phyloP scores from a whole-genome alignment of 2,888 invertebrate genomes.

The Euphydryas editha region DNA sequence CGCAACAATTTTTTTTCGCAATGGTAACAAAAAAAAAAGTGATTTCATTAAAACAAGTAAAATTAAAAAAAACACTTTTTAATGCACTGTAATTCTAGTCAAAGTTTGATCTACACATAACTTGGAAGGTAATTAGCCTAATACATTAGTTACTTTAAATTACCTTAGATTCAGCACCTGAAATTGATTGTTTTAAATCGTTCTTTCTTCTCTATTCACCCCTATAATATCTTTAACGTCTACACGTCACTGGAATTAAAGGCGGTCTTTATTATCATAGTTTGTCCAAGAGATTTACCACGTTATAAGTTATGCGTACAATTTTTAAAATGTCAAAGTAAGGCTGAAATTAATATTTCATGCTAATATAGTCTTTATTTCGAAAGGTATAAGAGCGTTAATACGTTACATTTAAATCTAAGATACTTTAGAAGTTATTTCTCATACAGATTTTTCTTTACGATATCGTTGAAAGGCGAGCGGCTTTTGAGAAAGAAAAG shows the following conservation, averaged over 20 bases:
- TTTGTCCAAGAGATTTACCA: constrained; percentile 1
- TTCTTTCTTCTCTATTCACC: background rate
- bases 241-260: constrained; percentile 1
- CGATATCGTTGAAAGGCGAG: constrained; percentile 12
- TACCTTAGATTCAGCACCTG: too few relatives aligned
- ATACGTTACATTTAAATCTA: constrained; percentile 7
- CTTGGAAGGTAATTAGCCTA: too few relatives aligned
- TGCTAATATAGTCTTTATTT: background rate
- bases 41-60: too few relatives aligned
- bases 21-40: too few relatives aligned
- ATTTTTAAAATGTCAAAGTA: background rate
- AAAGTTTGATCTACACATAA: too few relatives aligned
- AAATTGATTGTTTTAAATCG: background rate
- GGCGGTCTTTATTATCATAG: background rate
- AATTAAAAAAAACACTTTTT: too few relatives aligned
- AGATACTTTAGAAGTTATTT: constrained; percentile 28
- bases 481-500: constrained; percentile 11
- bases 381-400: background rate
- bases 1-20: too few relatives aligned
- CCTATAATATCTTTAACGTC: background rate
- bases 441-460: constrained; percentile 23
- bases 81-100: too few relatives aligned
- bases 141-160: too few relatives aligned
- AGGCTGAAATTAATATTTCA: background rate
- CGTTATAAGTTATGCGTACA: background rate